These are phyloP conservation scores for Mesochorus sp. DNA, from an alignment of 2,888 invertebrate genomes.

Conservation along the genomic window DNA sequence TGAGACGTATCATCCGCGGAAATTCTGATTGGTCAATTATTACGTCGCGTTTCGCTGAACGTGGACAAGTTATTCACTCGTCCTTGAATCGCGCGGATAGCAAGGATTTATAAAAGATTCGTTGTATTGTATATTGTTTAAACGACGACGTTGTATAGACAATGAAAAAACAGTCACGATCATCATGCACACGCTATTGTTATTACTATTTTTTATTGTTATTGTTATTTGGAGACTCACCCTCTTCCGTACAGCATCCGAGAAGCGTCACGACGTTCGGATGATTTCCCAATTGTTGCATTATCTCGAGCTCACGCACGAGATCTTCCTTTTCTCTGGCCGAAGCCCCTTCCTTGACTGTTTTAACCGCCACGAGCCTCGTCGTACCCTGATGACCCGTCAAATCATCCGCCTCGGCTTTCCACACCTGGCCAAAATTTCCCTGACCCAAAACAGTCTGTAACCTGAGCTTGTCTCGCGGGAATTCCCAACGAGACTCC, in stretches of 20 bases:
- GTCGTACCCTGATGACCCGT: conserved; percentile 90
- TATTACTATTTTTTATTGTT: not conserved
- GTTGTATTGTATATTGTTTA: no score
- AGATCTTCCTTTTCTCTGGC: conserved; percentile 91
- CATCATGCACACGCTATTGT: not conserved
- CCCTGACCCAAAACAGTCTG: conserved; percentile 92
- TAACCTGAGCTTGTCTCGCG: conserved; percentile 89
- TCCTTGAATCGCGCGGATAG: conserved; percentile 54
- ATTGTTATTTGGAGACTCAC: conserved; percentile 81
- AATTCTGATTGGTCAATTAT: conserved; percentile 64
- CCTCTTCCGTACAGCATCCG: conserved; percentile 92
- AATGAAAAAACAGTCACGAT: no score
- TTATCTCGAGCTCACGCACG: conserved; percentile 88
- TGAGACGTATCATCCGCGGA: conserved; percentile 47
- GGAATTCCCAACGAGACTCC: conserved; percentile 89
- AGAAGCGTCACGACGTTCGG: conserved; percentile 91
- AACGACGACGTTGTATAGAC: not conserved
- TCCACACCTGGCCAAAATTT: conserved; percentile 93
- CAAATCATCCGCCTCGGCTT: conserved; percentile 92
- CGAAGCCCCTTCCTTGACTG: conserved; percentile 90
- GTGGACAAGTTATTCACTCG: conserved; percentile 48
- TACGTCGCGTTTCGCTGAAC: conserved; percentile 65
- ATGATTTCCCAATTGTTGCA: conserved; percentile 92
- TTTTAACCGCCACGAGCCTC: conserved; percentile 92
- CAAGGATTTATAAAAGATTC: no score